Evolutionary conservation across 2,888 invertebrate genomes (phyloP).

Genomic region (Drosophila anomelani): DNA sequence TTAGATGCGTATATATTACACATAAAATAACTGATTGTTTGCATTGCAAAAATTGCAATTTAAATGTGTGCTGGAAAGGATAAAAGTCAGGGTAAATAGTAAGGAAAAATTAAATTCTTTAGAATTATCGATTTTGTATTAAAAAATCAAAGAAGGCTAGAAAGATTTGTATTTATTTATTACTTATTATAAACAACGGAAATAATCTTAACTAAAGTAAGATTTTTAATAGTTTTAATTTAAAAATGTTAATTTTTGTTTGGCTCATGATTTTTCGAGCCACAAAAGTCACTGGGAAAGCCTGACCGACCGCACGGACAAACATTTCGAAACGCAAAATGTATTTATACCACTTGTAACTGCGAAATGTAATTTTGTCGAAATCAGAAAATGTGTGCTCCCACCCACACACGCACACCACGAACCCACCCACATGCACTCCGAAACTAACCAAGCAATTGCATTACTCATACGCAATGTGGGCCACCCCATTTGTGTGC

Average conservation of each 20-base stretch:
- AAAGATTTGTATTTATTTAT: neutral
- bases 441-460: constrained; percentile 15
- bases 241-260: neutral
- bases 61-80: constrained; percentile 42
- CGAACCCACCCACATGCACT: neutral
- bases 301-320: constrained; percentile 19
- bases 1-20: constrained; percentile 15
- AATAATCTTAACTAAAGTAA: neutral
- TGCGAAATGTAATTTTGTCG: constrained; percentile 60
- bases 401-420: constrained; percentile 1
- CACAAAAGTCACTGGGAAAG: constrained; percentile 11
- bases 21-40: constrained; percentile 11
- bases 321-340: constrained; percentile 44
- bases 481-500: constrained; percentile 24
- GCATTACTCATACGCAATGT: constrained; percentile 53
- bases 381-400: constrained; percentile 40
- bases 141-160: neutral
- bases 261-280: neutral
- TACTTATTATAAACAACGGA: neutral
- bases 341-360: constrained; percentile 61
- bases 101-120: neutral
- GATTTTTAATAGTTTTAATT: neutral
- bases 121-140: neutral
- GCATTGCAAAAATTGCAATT: constrained; percentile 58
- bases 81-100: neutral